Conservation (phyloP, 2,797 vertebrate genomes). For the Takifugu rubripes region DNA sequence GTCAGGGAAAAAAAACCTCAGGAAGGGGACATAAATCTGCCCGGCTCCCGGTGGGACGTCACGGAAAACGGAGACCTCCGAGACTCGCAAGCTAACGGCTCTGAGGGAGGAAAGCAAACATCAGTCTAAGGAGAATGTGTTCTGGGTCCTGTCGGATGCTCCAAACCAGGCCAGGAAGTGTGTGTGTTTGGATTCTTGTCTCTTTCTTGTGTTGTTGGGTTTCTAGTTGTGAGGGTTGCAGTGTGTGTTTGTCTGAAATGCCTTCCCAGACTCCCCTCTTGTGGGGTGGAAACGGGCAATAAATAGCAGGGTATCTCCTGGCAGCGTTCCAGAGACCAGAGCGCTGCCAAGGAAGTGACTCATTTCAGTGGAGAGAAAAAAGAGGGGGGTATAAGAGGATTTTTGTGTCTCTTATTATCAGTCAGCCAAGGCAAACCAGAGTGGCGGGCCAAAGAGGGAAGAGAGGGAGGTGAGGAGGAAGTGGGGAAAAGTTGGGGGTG, state of each 20-base stretch:
- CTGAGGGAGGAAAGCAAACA: constrained; percentile 59
- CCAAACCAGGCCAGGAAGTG: constrained; percentile 65
- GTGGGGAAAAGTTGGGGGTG: constrained; percentile 10
- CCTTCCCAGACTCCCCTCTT: constrained; percentile 68
- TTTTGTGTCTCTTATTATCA: constrained; percentile 86
- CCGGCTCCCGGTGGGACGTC: constrained; percentile 52
- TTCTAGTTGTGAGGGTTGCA: constrained; percentile 12
- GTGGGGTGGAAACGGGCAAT: constrained; percentile 78
- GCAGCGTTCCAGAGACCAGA: constrained; percentile 73
- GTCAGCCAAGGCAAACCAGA: constrained; percentile 83
- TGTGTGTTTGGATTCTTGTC: constrained; percentile 4
- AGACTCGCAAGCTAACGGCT: constrained; percentile 49
- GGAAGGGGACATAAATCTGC: constrained; percentile 60
- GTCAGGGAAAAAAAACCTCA: constrained; percentile 45
- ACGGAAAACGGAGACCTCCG: constrained; percentile 63
- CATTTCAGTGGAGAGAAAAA: constrained; percentile 71
- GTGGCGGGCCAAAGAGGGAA: constrained; percentile 62
- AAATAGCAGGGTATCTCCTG: constrained; percentile 82
- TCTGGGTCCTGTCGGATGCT: constrained; percentile 75
- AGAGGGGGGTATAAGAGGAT: constrained; percentile 69
- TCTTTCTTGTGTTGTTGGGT: too few relatives aligned
- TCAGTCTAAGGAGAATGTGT: constrained; percentile 66
- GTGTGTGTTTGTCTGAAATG: constrained; percentile 28
- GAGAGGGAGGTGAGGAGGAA: constrained; percentile 36
- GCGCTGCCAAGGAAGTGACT: constrained; percentile 77